Conservation (phyloP, 2,797 vertebrate species). For the Acropternis orthonyx region DNA sequence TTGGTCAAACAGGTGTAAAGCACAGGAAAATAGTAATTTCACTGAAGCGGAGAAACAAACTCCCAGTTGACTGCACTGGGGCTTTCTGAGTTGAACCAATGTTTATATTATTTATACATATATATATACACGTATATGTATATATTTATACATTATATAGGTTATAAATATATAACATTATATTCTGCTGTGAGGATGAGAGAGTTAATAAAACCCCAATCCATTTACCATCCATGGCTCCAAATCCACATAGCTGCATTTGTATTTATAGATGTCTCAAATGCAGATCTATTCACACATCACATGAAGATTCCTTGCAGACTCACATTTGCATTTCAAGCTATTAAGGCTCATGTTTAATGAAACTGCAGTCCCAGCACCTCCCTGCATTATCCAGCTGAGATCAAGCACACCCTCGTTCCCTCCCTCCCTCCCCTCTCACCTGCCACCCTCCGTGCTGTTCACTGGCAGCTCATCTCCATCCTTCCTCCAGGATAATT, state of each 20-base stretch:
- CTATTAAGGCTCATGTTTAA: slow-evolving; percentile 13
- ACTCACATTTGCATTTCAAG: slow-evolving; percentile 26
- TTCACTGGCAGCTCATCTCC: slow-evolving; percentile 80
- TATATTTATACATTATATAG: not conserved
- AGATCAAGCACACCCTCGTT: not conserved
- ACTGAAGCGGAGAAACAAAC: not conserved
- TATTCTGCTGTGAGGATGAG: not conserved
- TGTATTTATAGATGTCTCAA: not conserved
- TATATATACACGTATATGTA: too few relatives aligned
- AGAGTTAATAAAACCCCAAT: not conserved
- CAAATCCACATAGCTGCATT: not conserved
- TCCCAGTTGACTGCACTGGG: too few relatives aligned
- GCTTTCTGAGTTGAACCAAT: not conserved
- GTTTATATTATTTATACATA: not conserved
- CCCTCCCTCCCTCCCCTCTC: not conserved
- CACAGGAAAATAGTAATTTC: not conserved
- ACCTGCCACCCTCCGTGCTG: slow-evolving; percentile 84
- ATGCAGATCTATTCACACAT: not conserved
- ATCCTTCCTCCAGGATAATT: slow-evolving; percentile 89
- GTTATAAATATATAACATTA: not conserved
- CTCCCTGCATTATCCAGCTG: not conserved
- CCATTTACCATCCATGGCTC: not conserved
- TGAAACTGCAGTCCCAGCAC: not conserved
- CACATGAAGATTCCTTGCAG: not conserved
- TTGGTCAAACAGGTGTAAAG: not conserved